Percentiles rank a stretch among this genome's conserved stretches.
These are phyloP conservation scores for Cyprinodon tularosa DNA, from an alignment of 2,113 vertebrate genomes.

Conservation along the genomic window DNA sequence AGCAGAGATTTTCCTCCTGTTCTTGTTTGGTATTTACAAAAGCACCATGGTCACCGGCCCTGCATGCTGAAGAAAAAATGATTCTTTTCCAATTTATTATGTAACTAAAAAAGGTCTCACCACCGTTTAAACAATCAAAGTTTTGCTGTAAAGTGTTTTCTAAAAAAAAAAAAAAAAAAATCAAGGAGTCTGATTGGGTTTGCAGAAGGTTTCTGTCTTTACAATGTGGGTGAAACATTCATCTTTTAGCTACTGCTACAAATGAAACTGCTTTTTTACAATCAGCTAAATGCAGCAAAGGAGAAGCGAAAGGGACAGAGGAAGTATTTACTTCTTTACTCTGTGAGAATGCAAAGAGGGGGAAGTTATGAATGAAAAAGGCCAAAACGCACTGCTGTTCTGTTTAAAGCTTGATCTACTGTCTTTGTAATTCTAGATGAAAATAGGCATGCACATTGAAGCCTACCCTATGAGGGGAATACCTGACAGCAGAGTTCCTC, in stretches of 20 bases:
- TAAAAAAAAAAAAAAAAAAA: background rate
- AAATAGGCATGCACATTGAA: background rate
- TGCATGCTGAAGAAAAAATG: slow-evolving; percentile 40
- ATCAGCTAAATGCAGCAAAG: slow-evolving; percentile 26
- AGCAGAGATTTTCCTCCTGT: slow-evolving; percentile 45
- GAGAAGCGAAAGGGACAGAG: slow-evolving; percentile 33
- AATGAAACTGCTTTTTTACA: slow-evolving; percentile 19
- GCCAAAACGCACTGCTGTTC: background rate
- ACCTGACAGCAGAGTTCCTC: background rate
- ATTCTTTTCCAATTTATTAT: slow-evolving; percentile 67
- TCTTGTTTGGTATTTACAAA: slow-evolving; percentile 60
- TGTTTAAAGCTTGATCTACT: background rate
- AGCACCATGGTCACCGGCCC: slow-evolving; percentile 64
- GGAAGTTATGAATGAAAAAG: slow-evolving; percentile 36
- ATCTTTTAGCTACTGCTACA: slow-evolving; percentile 8
- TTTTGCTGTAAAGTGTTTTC: slow-evolving; percentile 37
- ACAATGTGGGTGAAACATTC: slow-evolving; percentile 7
- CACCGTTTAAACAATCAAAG: slow-evolving; percentile 28
- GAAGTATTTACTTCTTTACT: slow-evolving; percentile 37
- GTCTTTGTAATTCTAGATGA: background rate
- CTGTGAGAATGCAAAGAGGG: slow-evolving; percentile 38
- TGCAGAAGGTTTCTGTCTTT: slow-evolving; percentile 33
- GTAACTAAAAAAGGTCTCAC: slow-evolving; percentile 43
- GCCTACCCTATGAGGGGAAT: too few relatives aligned
- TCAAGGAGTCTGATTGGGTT: slow-evolving; percentile 20